Conservation (phyloP, 2,113 vertebrate genomes). For the Thomomys bottae region DNA sequence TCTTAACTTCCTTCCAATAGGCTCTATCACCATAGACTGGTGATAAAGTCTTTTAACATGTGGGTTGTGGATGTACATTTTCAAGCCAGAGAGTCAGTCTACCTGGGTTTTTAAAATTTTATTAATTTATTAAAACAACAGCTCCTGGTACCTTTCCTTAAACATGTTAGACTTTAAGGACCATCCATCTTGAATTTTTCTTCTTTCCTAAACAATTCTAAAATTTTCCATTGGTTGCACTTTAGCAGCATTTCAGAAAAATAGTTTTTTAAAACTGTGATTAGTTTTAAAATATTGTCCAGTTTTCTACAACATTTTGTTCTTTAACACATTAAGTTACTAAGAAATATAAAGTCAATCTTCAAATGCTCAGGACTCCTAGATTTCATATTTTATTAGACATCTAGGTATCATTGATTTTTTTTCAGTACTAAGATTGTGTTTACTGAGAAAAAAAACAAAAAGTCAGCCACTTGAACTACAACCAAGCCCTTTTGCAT, state of each 20-base stretch:
- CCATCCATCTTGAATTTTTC: background rate
- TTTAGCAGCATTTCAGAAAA: background rate
- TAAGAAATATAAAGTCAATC: background rate
- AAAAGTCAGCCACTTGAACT: too few relatives aligned
- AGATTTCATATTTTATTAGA: background rate
- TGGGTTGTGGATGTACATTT: background rate
- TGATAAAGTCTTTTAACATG: background rate
- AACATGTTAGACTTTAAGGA: background rate
- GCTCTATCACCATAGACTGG: background rate
- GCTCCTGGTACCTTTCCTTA: background rate
- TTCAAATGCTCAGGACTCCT: background rate
- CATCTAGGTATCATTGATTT: background rate
- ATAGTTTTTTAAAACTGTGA: background rate
- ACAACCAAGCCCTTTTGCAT: too few relatives aligned
- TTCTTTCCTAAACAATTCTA: background rate
- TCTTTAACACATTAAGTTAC: background rate
- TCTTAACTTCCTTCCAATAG: background rate
- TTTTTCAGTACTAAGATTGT: too few relatives aligned
- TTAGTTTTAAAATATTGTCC: slow-evolving; percentile 10
- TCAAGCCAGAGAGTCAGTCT: background rate
- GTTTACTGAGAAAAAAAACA: too few relatives aligned
- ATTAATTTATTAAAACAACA: background rate
- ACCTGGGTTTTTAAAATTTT: background rate
- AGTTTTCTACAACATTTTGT: slow-evolving; percentile 9
- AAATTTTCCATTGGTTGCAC: background rate